Conservation (phyloP, 2,888 invertebrate genomes). For the Iselma pallidipennis region DNA sequence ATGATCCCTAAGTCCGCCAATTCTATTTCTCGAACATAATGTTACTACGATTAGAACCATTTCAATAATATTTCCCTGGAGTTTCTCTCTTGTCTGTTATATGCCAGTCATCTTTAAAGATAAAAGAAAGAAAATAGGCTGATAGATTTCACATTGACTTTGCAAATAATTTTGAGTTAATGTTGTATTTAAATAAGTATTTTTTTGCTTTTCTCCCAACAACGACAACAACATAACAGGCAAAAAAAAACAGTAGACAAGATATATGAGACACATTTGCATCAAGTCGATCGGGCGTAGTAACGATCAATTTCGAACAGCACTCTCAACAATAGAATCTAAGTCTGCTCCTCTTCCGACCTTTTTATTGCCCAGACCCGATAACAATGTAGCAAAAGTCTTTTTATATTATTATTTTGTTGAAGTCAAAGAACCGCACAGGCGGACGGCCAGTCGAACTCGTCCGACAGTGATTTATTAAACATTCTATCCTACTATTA, state of each 20-base stretch:
- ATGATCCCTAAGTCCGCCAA: slow-evolving; percentile 34
- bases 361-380: slow-evolving; percentile 29
- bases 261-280: slow-evolving; percentile 29
- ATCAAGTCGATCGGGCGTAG: slow-evolving; percentile 28
- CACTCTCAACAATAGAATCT: slow-evolving; percentile 31
- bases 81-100: slow-evolving; percentile 30
- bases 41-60: slow-evolving; percentile 35
- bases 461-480: slow-evolving; percentile 19
- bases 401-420: slow-evolving; percentile 25
- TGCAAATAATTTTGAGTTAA: neutral
- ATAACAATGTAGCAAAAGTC: slow-evolving; percentile 30
- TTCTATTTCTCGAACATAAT: slow-evolving; percentile 25
- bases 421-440: slow-evolving; percentile 12
- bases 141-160: too few species aligned
- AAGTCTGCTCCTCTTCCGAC: slow-evolving; percentile 28
- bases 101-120: slow-evolving; percentile 11
- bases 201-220: neutral
- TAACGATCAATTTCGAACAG: slow-evolving; percentile 31
- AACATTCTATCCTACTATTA: neutral
- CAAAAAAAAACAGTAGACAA: slow-evolving; percentile 4
- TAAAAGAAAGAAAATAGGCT: neutral
- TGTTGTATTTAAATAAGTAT: neutral
- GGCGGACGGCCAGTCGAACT: neutral
- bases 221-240: neutral
- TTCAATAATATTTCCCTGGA: slow-evolving; percentile 39